Evolutionary conservation across 2,888 invertebrate genomes (phyloP).

Genomic region (Pammene aurita): DNA sequence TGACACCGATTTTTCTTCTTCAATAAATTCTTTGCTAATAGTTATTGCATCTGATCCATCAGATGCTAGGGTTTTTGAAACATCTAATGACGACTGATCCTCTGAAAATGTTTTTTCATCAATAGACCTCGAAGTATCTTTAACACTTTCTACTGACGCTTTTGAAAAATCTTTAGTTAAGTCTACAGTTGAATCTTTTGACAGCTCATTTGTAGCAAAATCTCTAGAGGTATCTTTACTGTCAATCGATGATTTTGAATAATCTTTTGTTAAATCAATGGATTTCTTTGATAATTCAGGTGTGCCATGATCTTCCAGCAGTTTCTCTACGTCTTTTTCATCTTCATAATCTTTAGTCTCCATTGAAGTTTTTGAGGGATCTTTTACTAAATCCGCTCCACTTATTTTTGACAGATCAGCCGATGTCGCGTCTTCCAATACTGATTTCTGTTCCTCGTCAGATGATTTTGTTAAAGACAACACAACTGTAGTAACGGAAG

Average conservation of each 20-base stretch:
- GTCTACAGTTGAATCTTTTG: conserved; percentile 79
- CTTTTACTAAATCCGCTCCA: conserved; percentile 75
- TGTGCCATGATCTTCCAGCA: conserved; percentile 69
- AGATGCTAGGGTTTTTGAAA: conserved; percentile 79
- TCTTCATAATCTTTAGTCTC: conserved; percentile 74
- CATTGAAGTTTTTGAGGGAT: conserved; percentile 73
- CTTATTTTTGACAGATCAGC: conserved; percentile 78
- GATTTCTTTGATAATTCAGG: conserved; percentile 80
- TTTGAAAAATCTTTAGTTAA: conserved; percentile 76
- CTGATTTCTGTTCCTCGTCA: conserved; percentile 76
- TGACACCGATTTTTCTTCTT: conserved; percentile 71
- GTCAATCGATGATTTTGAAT: conserved; percentile 78
- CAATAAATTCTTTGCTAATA: conserved; percentile 70
- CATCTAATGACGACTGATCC: conserved; percentile 78
- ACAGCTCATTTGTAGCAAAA: conserved; percentile 78
- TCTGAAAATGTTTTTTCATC: conserved; percentile 79
- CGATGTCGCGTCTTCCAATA: conserved; percentile 75
- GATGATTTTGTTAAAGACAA: conserved; percentile 78
- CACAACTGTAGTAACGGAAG: conserved; percentile 76
- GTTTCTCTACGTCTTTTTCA: conserved; percentile 69
- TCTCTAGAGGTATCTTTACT: conserved; percentile 80
- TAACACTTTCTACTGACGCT: conserved; percentile 77
- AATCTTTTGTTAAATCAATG: conserved; percentile 76
- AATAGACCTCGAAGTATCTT: conserved; percentile 74
- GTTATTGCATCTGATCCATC: conserved; percentile 75